Conservation (phyloP, 2,113 vertebrate species). For the Callionymus lyra region DNA sequence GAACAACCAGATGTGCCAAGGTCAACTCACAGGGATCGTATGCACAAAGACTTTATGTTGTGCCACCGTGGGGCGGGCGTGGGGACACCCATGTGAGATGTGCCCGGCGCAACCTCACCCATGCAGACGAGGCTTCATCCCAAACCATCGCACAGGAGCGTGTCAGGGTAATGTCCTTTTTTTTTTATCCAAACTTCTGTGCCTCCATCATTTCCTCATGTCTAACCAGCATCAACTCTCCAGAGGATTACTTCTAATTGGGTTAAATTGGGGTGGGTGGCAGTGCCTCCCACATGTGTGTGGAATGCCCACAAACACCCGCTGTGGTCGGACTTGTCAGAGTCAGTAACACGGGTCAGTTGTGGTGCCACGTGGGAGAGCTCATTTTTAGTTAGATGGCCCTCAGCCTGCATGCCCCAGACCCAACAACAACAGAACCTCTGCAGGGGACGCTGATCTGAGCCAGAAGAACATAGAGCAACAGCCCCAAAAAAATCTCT, state of each 20-base stretch:
- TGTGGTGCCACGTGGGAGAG: constrained; percentile 61
- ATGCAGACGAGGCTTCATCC: constrained; percentile 93
- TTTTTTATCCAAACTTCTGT: constrained; percentile 12
- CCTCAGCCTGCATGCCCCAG: constrained; percentile 34
- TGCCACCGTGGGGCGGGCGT: constrained; percentile 90
- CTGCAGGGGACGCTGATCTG: constrained; percentile 36
- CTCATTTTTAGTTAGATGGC: constrained; percentile 46
- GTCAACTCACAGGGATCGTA: constrained; percentile 92
- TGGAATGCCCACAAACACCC: constrained; percentile 60
- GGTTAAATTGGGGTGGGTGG: constrained; percentile 68
- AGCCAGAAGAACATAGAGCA: constrained; percentile 39
- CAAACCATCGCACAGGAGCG: constrained; percentile 89
- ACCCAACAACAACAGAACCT: constrained; percentile 49
- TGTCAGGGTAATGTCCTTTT: constrained; percentile 85
- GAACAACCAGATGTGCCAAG: constrained; percentile 99
- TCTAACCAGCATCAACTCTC: constrained; percentile 27
- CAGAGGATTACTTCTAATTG: constrained; percentile 68
- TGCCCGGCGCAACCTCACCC: constrained; percentile 95
- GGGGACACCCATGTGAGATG: constrained; percentile 98
- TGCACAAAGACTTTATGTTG: constrained; percentile 97
- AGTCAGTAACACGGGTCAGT: constrained; percentile 69
- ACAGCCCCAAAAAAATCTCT: too few species aligned
- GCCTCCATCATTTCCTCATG: constrained; percentile 25
- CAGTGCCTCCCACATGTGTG: constrained; percentile 64
- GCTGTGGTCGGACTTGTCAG: constrained; percentile 63